A percentile compares a stretch with the other conserved stretches of the same genome.
These are phyloP conservation scores for Orchestia grillus DNA, from an alignment of 1,140 invertebrate species.

Conservation along the genomic window DNA sequence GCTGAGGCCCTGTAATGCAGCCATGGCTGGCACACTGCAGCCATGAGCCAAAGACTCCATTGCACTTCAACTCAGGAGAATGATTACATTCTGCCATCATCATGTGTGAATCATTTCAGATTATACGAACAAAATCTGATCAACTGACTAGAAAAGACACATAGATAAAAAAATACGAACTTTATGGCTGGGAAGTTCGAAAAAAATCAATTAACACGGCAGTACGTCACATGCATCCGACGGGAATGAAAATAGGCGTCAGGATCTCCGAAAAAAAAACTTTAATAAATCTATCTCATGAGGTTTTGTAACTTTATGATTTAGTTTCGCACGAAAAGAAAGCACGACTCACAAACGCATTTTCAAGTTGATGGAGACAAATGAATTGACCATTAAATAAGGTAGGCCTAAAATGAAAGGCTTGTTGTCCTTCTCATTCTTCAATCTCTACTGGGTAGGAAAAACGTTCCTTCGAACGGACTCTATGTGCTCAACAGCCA, in stretches of 20 bases:
- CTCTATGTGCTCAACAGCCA: not conserved
- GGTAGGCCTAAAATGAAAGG: not conserved
- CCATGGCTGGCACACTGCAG: slow-evolving; percentile 35
- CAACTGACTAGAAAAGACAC: not conserved
- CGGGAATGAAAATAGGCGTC: not conserved
- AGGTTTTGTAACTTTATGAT: not conserved
- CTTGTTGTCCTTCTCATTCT: not conserved
- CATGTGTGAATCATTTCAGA: not conserved
- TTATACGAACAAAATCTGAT: not conserved
- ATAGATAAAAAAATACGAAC: not conserved
- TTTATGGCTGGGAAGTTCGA: not conserved
- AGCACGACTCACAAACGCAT: not conserved
- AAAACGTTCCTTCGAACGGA: not conserved
- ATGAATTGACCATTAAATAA: not conserved
- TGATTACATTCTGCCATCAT: not conserved
- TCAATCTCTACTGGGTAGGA: not conserved
- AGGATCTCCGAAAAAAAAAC: not conserved
- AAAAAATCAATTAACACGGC: not conserved
- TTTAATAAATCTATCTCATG: not conserved
- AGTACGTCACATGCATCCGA: not conserved
- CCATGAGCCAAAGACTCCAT: not conserved
- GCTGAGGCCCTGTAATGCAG: slow-evolving; percentile 1
- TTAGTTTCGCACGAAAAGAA: not conserved
- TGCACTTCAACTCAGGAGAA: not conserved
- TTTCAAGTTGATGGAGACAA: not conserved